Evolutionary conservation across 2,888 invertebrate species (phyloP).

Genomic region (Drosophila glabriapex): DNA sequence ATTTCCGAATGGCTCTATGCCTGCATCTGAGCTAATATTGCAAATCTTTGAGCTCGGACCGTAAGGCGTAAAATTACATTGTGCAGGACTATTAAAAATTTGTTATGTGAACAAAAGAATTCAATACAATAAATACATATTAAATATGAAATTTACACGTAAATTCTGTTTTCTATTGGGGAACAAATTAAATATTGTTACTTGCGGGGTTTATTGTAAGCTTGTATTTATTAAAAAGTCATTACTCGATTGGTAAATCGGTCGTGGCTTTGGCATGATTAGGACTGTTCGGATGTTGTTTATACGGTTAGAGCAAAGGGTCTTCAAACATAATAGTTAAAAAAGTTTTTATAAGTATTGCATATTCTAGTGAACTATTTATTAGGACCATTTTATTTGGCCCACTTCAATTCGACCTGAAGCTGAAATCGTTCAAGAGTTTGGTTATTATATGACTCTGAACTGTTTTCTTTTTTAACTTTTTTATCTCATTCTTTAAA

Average conservation of each 20-base stretch:
- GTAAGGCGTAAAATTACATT: slow-evolving; percentile 21
- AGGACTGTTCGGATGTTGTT: neutral
- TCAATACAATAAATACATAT: slow-evolving; percentile 73
- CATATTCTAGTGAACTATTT: neutral
- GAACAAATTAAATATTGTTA: neutral
- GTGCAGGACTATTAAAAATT: slow-evolving; percentile 56
- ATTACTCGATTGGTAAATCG: neutral
- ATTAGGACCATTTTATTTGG: neutral
- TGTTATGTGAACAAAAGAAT: slow-evolving; percentile 69
- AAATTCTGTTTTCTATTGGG: neutral
- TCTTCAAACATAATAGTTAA: neutral
- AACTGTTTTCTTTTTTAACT: too few species aligned
- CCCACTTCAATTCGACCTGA: neutral
- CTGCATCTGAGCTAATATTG: slow-evolving; percentile 18
- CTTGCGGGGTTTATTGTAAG: too few species aligned
- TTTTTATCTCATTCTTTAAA: neutral
- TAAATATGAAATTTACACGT: slow-evolving; percentile 42
- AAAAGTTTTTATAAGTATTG: neutral
- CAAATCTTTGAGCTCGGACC: slow-evolving; percentile 16
- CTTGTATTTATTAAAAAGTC: neutral
- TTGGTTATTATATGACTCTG: neutral
- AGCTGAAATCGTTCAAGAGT: neutral
- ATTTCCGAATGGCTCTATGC: slow-evolving; percentile 27
- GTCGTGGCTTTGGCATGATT: neutral
- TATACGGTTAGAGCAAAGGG: neutral